Conservation (phyloP, 2,113 vertebrate genomes). For the Hemicordylus capensis region DNA sequence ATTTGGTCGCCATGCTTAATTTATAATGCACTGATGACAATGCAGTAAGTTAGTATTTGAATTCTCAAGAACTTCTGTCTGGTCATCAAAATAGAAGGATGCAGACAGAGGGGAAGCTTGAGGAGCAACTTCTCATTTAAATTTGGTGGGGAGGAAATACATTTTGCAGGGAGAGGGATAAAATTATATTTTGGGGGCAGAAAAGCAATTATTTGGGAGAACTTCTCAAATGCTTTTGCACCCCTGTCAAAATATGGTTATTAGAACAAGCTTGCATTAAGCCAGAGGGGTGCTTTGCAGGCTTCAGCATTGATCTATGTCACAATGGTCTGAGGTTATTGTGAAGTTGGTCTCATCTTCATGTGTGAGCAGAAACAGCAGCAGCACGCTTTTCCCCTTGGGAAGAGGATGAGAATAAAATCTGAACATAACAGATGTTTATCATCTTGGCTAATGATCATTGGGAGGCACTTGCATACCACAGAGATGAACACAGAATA, state of each 20-base stretch:
- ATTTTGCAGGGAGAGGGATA: no score
- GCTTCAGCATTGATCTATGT: not conserved
- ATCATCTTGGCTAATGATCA: constrained; percentile 1
- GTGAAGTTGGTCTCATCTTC: not conserved
- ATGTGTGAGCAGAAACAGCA: not conserved
- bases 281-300: not conserved
- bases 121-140: no score
- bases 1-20: not conserved
- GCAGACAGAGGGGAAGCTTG: no score
- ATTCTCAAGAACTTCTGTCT: not conserved
- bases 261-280: not conserved
- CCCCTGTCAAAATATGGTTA: not conserved
- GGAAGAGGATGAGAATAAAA: not conserved
- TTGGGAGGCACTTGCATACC: not conserved
- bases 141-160: no score
- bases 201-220: no score
- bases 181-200: no score
- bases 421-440: constrained; percentile 6
- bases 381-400: not conserved
- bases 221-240: no score
- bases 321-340: not conserved
- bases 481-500: not conserved
- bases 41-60: not conserved
- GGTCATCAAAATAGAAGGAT: not conserved
- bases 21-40: not conserved